Conservation (phyloP, 2,888 invertebrate genomes). For the Muschampia plurimacula region DNA sequence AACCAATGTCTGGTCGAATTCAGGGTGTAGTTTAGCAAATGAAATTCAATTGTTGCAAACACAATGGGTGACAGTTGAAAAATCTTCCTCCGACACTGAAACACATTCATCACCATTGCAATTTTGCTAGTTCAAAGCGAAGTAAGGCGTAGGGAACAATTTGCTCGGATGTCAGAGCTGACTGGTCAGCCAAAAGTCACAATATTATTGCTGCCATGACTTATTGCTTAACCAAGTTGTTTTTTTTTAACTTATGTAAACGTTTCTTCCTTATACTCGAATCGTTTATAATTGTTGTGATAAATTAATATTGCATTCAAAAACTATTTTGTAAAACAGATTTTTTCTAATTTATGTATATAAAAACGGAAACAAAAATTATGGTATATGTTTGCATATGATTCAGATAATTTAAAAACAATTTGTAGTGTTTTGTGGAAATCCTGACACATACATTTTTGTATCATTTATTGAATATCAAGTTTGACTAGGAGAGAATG, state of each 20-base stretch:
- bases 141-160: constrained; percentile 38
- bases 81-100: constrained; percentile 23
- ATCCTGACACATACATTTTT: too few relatives aligned
- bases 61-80: constrained; percentile 25
- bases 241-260: neutral
- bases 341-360: too few relatives aligned
- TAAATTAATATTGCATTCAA: too few relatives aligned
- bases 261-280: neutral
- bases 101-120: constrained; percentile 30
- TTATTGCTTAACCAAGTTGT: constrained; percentile 12
- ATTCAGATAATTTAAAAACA: too few relatives aligned
- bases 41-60: constrained; percentile 19
- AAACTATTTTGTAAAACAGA: too few relatives aligned
- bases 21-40: constrained; percentile 14
- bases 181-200: constrained; percentile 38
- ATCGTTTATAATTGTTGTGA: neutral
- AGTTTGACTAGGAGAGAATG: too few relatives aligned
- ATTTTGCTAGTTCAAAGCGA: constrained; percentile 36
- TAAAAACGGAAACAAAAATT: too few relatives aligned
- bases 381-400: too few relatives aligned
- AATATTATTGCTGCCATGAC: constrained; percentile 41
- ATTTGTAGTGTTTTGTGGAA: too few relatives aligned
- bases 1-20: too few relatives aligned
- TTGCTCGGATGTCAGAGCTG: constrained; percentile 45
- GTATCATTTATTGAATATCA: too few relatives aligned